Evolutionary conservation across 2,113 vertebrate species (phyloP).

Genomic region (Nasalis larvatus): DNA sequence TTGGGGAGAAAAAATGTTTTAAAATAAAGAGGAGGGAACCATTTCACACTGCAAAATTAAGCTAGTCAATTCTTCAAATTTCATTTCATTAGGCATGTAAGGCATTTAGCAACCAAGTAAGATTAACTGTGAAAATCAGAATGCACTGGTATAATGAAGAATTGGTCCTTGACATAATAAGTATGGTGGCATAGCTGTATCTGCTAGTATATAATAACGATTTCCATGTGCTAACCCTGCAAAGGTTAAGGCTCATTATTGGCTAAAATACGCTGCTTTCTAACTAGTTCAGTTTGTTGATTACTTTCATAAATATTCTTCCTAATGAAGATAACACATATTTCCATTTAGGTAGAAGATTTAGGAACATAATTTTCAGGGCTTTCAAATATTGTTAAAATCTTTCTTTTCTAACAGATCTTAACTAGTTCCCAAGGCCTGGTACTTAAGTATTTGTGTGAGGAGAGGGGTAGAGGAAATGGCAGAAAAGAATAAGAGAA

Average conservation of each 20-base stretch:
- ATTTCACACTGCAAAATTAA: constrained; percentile 12
- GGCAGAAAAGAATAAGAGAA: neutral
- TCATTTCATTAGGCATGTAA: neutral
- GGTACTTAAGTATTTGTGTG: neutral
- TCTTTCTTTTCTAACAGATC: neutral
- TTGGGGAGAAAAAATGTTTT: neutral
- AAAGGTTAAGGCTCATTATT: neutral
- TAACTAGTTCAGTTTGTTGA: neutral
- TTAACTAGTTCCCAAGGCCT: neutral
- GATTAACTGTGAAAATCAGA: neutral
- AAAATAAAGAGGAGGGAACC: neutral
- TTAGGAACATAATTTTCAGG: constrained; percentile 5
- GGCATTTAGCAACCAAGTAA: neutral
- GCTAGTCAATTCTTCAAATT: neutral
- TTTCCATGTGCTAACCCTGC: neutral
- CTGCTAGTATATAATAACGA: neutral
- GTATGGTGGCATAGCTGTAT: neutral
- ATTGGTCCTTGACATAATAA: neutral
- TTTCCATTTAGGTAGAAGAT: constrained; percentile 16
- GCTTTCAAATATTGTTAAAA: neutral
- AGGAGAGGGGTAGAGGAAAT: neutral
- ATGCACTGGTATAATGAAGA: neutral
- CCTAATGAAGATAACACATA: constrained; percentile 15
- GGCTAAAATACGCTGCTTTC: constrained; percentile 26
- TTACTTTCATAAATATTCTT: neutral